A percentile compares a stretch with the other conserved stretches of the same genome.
Conservation (phyloP, 2,888 invertebrate genomes). For the Brachyopa scutellaris region DNA sequence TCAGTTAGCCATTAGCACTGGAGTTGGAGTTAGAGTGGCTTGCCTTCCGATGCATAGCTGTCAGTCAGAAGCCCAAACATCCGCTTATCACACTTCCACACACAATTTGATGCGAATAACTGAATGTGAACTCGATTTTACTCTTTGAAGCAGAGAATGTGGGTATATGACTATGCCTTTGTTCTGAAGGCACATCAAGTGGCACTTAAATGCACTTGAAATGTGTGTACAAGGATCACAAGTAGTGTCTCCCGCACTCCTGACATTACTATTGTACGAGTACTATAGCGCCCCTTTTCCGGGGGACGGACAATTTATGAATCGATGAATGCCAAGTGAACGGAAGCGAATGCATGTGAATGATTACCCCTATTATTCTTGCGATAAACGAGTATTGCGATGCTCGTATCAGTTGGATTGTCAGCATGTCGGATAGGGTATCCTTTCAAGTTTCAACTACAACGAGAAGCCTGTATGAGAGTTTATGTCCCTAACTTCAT, state of each 20-base stretch:
- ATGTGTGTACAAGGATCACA: slow-evolving; percentile 34
- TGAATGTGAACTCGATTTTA: slow-evolving; percentile 15
- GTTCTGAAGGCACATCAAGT: slow-evolving; percentile 51
- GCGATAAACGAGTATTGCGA: slow-evolving; percentile 9
- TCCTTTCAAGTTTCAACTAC: not conserved
- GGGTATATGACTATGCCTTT: slow-evolving; percentile 23
- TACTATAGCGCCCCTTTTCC: no score
- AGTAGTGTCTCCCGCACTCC: slow-evolving; percentile 7
- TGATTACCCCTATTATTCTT: slow-evolving; percentile 40
- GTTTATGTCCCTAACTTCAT: not conserved
- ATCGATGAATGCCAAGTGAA: slow-evolving; percentile 50
- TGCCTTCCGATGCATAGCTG: slow-evolving; percentile 13
- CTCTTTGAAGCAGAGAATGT: slow-evolving; percentile 14
- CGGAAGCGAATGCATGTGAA: slow-evolving; percentile 32
- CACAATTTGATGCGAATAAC: slow-evolving; percentile 33
- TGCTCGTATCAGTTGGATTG: slow-evolving; percentile 29
- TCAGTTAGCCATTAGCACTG: slow-evolving; percentile 14
- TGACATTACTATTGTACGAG: no score
- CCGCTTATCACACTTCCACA: slow-evolving; percentile 48
- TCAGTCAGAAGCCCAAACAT: slow-evolving; percentile 54
- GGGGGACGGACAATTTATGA: slow-evolving; percentile 41
- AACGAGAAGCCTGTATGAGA: no score
- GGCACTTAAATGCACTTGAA: slow-evolving; percentile 60
- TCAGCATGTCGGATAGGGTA: slow-evolving; percentile 29
- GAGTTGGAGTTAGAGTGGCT: slow-evolving; percentile 8